Base-by-base conservation (phyloP, 2,888 invertebrate genomes). In the Blastobasis adustella region DNA sequence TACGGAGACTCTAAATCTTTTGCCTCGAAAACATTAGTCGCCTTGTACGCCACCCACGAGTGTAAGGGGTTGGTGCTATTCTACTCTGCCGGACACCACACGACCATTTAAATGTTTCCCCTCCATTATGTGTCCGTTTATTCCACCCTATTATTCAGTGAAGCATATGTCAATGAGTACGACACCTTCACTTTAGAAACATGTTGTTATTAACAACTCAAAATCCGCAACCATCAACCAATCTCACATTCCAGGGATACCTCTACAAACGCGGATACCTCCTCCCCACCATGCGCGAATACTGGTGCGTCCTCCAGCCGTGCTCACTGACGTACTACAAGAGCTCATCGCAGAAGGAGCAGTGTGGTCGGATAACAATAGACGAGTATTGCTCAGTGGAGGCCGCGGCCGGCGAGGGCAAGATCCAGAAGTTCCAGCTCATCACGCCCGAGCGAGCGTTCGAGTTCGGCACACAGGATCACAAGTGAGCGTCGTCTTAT, bases 261-360 rank as follows among this genome's bases (percentile, higher is more conserved):
- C 79, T 96, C 45, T 90, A 91, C 66, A 95, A 94, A 71, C 91
- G 92, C 52, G 94, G 94, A 0, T 94, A 93, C 71, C 90, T 95
- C 8, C 85, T 95, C 39, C 94, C 94, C 0, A 93, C 93, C 0
- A 92, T 94, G 90, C 90, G 93, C 10, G 95, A 95, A 61, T 93
- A 94, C 71, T 95, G 94, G 94, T 94, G 95, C 68, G 94, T 95
- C 0, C 82, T 96, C 1, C 92, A 93, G 53, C 94, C 95, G 0
- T 92, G 92, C 39, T 92, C 93, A 49, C 85, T 95, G 45, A 90
- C 90, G 0, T 95, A 95, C 75, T 95, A 92, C 77, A 94, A 94
- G 73, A 91, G 91, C 61, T 91, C 92, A 0, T 92, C 92, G 0
- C 87, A 87, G 55, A 93, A 91, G 65, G 93, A 94, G 23, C 88